These are phyloP conservation scores for Venturia canescens DNA, from an alignment of 1,140 invertebrate genomes.

Conservation along the genomic window DNA sequence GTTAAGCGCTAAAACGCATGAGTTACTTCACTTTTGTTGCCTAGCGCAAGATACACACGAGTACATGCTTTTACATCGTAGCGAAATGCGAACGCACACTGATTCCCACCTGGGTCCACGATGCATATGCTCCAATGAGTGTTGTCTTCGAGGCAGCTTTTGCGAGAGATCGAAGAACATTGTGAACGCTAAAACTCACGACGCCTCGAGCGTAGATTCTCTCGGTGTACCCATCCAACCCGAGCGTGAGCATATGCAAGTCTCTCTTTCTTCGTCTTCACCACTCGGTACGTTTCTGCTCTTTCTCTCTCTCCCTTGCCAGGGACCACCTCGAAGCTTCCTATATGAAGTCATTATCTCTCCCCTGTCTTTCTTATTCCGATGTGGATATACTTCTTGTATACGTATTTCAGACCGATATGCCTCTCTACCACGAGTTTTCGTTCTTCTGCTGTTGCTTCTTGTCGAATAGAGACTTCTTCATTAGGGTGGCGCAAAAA, in stretches of 20 bases:
- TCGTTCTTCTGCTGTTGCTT: neutral
- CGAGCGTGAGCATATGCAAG: neutral
- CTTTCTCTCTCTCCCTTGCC: neutral
- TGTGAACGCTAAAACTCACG: constrained; percentile 6
- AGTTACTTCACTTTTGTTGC: neutral
- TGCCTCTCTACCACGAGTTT: neutral
- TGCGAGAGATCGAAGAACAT: constrained; percentile 26
- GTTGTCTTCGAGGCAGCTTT: constrained; percentile 12
- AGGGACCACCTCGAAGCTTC: constrained; percentile 44
- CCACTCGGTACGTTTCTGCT: neutral
- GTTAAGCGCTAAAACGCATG: neutral
- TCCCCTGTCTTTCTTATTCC: constrained; percentile 12
- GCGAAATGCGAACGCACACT: constrained; percentile 9
- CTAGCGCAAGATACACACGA: neutral
- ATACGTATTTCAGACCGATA: neutral
- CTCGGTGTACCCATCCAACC: constrained; percentile 1
- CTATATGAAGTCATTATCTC: constrained; percentile 48
- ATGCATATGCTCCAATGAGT: neutral
- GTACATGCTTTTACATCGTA: constrained; percentile 2
- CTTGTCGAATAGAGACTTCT: neutral
- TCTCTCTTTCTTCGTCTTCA: neutral
- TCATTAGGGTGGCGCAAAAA: too few relatives aligned
- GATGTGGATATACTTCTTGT: constrained; percentile 6
- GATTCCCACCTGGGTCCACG: neutral
- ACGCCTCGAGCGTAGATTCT: constrained; percentile 38